Conservation (phyloP, 1,140 invertebrate genomes). For the Oncopodura yosiiana region DNA sequence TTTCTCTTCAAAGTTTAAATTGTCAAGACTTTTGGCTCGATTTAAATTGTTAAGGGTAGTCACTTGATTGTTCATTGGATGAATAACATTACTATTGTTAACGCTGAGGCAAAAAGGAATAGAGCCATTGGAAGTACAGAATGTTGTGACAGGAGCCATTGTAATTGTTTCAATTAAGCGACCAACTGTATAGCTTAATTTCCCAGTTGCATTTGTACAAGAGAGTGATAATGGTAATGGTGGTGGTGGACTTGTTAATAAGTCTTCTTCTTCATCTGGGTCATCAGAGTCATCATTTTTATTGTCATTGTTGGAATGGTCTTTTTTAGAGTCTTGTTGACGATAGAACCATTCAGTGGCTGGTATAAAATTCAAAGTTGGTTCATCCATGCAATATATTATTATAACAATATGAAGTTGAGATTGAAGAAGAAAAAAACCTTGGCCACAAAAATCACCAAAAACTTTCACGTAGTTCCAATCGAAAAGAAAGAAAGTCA, state of each 20-base stretch:
- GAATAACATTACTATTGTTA: slow-evolving; percentile 15
- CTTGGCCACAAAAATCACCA: too few species aligned
- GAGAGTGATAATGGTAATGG: not conserved
- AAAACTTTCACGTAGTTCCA: too few species aligned
- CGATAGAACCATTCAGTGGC: not conserved
- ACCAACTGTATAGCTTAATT: slow-evolving; percentile 18
- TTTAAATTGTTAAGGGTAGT: slow-evolving; percentile 44
- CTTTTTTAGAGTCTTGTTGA: too few species aligned
- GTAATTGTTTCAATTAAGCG: slow-evolving; percentile 18
- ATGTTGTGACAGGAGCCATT: slow-evolving; percentile 34
- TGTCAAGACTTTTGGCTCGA: slow-evolving; percentile 73
- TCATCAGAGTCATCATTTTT: not conserved
- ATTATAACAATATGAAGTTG: too few species aligned
- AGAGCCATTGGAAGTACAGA: slow-evolving; percentile 12
- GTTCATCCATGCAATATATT: too few species aligned
- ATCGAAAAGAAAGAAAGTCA: too few species aligned
- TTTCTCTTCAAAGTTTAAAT: slow-evolving; percentile 81
- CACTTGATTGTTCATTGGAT: not conserved
- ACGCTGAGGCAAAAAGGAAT: not conserved
- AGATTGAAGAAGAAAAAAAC: too few species aligned
- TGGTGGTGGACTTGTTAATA: not conserved
- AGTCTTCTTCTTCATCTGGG: not conserved
- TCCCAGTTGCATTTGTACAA: too few species aligned
- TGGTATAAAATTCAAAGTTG: slow-evolving; percentile 1
- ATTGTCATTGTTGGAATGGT: not conserved